These are phyloP conservation scores for Rhinatrema bivittatum DNA, from an alignment of 2,797 vertebrate genomes.

Conservation along the genomic window DNA sequence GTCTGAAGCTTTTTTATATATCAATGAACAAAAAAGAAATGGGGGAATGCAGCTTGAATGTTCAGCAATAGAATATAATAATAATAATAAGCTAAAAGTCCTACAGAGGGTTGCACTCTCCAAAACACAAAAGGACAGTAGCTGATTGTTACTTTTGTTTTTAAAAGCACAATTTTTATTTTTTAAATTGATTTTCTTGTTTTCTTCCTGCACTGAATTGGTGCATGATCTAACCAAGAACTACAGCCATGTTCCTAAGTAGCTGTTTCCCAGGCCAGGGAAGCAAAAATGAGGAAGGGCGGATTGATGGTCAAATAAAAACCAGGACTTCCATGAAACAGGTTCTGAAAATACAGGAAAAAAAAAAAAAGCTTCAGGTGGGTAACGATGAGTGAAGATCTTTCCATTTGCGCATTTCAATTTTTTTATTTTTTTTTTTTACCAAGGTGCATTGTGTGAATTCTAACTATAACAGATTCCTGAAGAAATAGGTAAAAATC, in stretches of 20 bases:
- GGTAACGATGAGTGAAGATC: too few species aligned
- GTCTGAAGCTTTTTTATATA: slow-evolving; percentile 27
- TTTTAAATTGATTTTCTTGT: slow-evolving; percentile 31
- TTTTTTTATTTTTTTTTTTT: too few species aligned
- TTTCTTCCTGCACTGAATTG: slow-evolving; percentile 7
- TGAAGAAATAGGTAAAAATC: slow-evolving; percentile 9
- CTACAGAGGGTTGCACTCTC: slow-evolving; percentile 40
- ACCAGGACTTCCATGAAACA: slow-evolving; percentile 13
- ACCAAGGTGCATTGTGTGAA: too few species aligned
- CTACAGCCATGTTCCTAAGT: too few species aligned
- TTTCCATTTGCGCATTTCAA: too few species aligned
- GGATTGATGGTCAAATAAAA: slow-evolving; percentile 1
- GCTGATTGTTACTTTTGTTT: slow-evolving; percentile 56
- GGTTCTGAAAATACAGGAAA: too few species aligned
- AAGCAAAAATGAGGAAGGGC: slow-evolving; percentile 4
- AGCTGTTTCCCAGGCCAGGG: too few species aligned
- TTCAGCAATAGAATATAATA: slow-evolving; percentile 44
- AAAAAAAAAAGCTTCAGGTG: too few species aligned
- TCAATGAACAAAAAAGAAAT: slow-evolving; percentile 25
- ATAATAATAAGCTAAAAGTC: slow-evolving; percentile 45
- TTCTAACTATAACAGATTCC: too few species aligned
- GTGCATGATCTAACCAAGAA: slow-evolving; percentile 6
- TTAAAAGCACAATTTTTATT: slow-evolving; percentile 67
- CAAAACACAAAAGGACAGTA: slow-evolving; percentile 51
- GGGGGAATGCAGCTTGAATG: slow-evolving; percentile 23